These are phyloP conservation scores for Orchestia grillus DNA, from an alignment of 1,140 invertebrate genomes.

Conservation along the genomic window DNA sequence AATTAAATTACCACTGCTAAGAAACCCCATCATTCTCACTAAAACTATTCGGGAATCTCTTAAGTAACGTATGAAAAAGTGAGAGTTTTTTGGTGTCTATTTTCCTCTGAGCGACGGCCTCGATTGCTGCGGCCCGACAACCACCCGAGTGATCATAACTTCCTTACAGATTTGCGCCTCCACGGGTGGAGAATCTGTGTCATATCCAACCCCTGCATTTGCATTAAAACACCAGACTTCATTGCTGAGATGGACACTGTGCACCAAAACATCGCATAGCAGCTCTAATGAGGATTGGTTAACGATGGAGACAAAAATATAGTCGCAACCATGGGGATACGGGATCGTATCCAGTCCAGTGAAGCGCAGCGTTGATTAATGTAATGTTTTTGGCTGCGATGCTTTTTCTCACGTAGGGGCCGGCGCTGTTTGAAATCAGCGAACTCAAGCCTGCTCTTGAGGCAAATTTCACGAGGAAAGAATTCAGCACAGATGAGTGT, in stretches of 20 bases:
- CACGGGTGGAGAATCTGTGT: neutral
- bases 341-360: neutral
- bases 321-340: neutral
- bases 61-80: neutral
- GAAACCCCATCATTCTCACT: neutral
- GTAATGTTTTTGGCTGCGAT: neutral
- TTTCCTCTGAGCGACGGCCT: neutral
- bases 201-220: neutral
- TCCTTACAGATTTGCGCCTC: neutral
- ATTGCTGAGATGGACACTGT: too few species aligned
- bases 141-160: neutral
- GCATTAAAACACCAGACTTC: neutral
- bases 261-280: neutral
- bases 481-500: neutral
- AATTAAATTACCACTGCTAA: neutral
- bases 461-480: neutral
- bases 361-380: neutral
- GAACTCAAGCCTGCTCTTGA: neutral
- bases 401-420: neutral
- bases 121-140: neutral
- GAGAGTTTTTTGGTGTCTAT: neutral
- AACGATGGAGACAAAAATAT: neutral
- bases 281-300: neutral
- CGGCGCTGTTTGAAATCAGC: neutral
- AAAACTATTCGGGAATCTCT: neutral